These are phyloP conservation scores for Macaria liturata DNA, from an alignment of 2,888 invertebrate genomes.

Conservation along the genomic window DNA sequence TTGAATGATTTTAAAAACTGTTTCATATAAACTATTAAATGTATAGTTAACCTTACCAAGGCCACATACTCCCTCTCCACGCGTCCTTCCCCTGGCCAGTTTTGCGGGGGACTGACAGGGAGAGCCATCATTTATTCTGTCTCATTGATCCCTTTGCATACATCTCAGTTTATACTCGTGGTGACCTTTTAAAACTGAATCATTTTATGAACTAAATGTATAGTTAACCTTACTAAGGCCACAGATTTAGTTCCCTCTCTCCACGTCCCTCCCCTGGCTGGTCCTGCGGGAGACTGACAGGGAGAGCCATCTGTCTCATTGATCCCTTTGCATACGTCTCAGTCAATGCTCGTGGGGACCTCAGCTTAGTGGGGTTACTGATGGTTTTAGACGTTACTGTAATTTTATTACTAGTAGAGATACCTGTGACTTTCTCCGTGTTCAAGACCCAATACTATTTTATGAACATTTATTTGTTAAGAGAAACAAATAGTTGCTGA, in stretches of 20 bases:
- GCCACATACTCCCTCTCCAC: constrained; percentile 2
- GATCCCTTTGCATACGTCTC: constrained; percentile 78
- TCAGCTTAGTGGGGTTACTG: constrained; percentile 29
- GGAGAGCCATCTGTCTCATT: constrained; percentile 74
- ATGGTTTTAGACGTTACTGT: constrained; percentile 7
- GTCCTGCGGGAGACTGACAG: constrained; percentile 63
- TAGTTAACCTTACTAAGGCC: too few relatives aligned
- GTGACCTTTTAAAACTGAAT: constrained; percentile 20
- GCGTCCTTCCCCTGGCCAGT: constrained; percentile 17
- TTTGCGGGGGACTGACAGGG: constrained; percentile 64
- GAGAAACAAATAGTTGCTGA: too few relatives aligned
- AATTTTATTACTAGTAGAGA: neutral
- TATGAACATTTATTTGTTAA: too few relatives aligned
- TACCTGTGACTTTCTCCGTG: too few relatives aligned
- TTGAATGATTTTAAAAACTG: too few relatives aligned
- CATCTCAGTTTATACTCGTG: constrained; percentile 71
- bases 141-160: constrained; percentile 79
- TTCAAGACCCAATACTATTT: too few relatives aligned
- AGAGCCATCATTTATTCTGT: constrained; percentile 73
- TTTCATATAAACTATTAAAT: too few relatives aligned
- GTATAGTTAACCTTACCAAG: too few relatives aligned
- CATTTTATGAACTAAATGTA: too few relatives aligned
- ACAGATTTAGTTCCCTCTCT: constrained; percentile 1
- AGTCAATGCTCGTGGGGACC: constrained; percentile 61
- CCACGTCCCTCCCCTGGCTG: constrained; percentile 12